These are phyloP conservation scores for Dryocosmus kuriphilus DNA, from an alignment of 2,888 invertebrate genomes.

Conservation along the genomic window DNA sequence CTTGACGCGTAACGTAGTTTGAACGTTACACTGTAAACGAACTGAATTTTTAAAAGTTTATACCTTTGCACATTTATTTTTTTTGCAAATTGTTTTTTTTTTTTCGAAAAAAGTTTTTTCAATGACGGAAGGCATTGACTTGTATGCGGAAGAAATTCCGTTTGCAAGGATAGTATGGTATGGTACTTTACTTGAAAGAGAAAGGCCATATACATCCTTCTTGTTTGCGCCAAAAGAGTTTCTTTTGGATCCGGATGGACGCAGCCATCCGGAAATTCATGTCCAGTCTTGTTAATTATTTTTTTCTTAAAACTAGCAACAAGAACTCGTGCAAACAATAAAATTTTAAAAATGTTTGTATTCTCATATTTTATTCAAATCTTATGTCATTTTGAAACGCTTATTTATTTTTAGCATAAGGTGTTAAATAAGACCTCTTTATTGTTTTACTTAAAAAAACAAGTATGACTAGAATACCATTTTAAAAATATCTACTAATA, in stretches of 20 bases:
- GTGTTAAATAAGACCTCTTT: no score
- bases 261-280: constrained; percentile 24
- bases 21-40: not conserved
- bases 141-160: constrained; percentile 33
- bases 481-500: no score
- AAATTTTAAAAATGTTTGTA: not conserved
- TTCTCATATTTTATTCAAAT: no score
- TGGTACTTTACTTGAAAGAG: constrained; percentile 29
- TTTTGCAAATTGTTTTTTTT: not conserved
- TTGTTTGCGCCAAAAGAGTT: constrained; percentile 32
- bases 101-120: not conserved
- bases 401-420: no score
- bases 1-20: no score
- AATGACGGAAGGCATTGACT: constrained; percentile 4
- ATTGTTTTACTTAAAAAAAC: no score
- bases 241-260: constrained; percentile 31
- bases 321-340: not conserved
- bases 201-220: constrained; percentile 37
- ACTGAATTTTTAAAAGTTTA: not conserved
- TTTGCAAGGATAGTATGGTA: constrained; percentile 12
- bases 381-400: no score
- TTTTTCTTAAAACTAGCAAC: not conserved
- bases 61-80: not conserved
- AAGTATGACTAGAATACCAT: no score
- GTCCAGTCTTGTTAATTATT: constrained; percentile 14